Conservation (phyloP, 2,113 vertebrate genomes). For the Sinocyclocheilus rhinocerous region DNA sequence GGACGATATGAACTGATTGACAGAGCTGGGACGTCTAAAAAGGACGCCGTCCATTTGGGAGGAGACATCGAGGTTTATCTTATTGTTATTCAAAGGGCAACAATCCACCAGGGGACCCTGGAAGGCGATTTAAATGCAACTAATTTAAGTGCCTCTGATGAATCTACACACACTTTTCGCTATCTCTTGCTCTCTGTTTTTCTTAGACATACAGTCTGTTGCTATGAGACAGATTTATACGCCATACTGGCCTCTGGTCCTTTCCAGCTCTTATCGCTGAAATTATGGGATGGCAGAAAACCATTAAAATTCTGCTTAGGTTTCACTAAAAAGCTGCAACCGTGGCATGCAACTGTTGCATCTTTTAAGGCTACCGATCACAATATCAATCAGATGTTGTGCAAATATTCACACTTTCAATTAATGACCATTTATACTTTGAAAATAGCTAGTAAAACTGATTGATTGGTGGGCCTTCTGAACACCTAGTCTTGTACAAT, state of each 20-base stretch:
- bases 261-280: slow-evolving; percentile 52
- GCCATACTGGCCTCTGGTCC: slow-evolving; percentile 46
- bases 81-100: slow-evolving; percentile 47
- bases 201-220: slow-evolving; percentile 47
- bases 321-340: slow-evolving; percentile 45
- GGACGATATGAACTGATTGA: slow-evolving; percentile 18
- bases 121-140: slow-evolving; percentile 19
- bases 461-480: not conserved
- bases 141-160: slow-evolving; percentile 41
- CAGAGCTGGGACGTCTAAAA: slow-evolving; percentile 26
- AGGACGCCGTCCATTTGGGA: slow-evolving; percentile 11
- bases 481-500: no score
- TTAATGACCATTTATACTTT: slow-evolving; percentile 32
- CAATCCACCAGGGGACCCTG: slow-evolving; percentile 27
- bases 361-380: slow-evolving; percentile 30
- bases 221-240: slow-evolving; percentile 58
- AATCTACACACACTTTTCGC: slow-evolving; percentile 34
- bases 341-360: slow-evolving; percentile 30
- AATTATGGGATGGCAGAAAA: slow-evolving; percentile 55
- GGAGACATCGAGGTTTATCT: slow-evolving; percentile 36
- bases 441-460: slow-evolving; percentile 29
- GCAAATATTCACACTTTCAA: slow-evolving; percentile 46
- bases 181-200: slow-evolving; percentile 19
- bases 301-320: slow-evolving; percentile 59
- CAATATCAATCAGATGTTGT: slow-evolving; percentile 36